Base-by-base conservation (phyloP, 2,888 invertebrate species). In the Lithosia quadra region DNA sequence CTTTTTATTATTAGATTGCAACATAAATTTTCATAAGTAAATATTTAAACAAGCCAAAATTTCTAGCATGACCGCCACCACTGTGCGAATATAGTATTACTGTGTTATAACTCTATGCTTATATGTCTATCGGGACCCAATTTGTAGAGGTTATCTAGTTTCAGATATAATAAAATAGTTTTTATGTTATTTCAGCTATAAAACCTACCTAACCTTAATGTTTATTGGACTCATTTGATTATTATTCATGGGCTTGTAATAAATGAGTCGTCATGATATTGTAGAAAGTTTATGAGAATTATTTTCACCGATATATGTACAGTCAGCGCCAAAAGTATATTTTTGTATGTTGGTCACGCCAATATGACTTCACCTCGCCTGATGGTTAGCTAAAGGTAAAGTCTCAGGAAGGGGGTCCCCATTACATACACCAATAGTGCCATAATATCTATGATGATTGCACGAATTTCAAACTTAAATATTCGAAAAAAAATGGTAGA, bases 131-230 rank as follows among this genome's bases (percentile, higher is more conserved):
- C 15, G 66, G 66, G 66, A 66, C 55, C 24, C 36, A 55, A 61
- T 60, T 61, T 61, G 60, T 61, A 55, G 18, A 61, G 36, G 36
- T 55, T 66, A 66, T 66, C 53, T 39, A 66, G 66, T 66, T 66
- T 66, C 39, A 60, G 58, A 28, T 56, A 36, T 36, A 61, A 43
- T 55, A 60, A 60, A 55, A 66, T 55, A 36, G 34, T 66, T 53
- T 56, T 22, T 56, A 56, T 56, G 56, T 22, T 28, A 56, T 15
- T 56, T 7, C 8, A 24, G 15, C 56, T 15, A 24, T 56, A 22
- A 15, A 56, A 56, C 13, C 28, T 28, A 56, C 5, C 9, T n/a
- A 49, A n/a, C n/a, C 49, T n/a, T 49, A n/a, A 49, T 8, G 49
- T 49, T 49, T 49, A 49, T 49, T 4, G 49, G 9, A 49, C n/a